Evolutionary conservation across 35 echinoderm and acorn worm genomes (phyloP), one percentile per base, ranked within the genome.

Genomic region (Ptychodera flava): DNA sequence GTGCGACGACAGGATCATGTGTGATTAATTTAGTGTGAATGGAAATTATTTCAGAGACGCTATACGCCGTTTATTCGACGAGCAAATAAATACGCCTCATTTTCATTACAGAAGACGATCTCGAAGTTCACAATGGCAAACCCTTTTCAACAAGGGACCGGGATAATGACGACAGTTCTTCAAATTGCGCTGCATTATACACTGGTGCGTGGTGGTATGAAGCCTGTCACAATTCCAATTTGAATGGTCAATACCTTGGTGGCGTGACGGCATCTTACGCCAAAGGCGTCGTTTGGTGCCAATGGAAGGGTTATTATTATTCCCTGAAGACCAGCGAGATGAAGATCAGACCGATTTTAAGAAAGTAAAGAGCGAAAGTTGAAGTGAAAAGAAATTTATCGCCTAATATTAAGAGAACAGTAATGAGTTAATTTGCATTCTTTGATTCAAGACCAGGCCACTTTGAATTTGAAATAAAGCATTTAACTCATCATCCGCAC

Each of bases 81-180:
- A n/a, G n/a, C n/a, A n/a, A n/a, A n/a, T n/a, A n/a, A n/a, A n/a
- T n/a, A n/a, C n/a, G n/a, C n/a, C n/a, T n/a, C n/a, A n/a, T n/a
- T 83, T 45, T 80, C 22, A 16, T 28, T 28, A 83, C 83, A 97
- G 95, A 92, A 36, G 95, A 97, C 78, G 92, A 38, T 84, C 78
- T 97, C 0, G 89, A 78, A 32, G 87, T 84, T 1, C 95, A 97
- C 84, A 93, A 89, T 79, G 95, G 95, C 28, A 33, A 78, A 28
- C 86, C 78, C 30, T 97, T 97, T 85, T 97, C 95, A 33, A 97
- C 95, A 31, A 91, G 36, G 14, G 95, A 97, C 89, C 31, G 83
- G 0, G 95, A 97, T 87, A 93, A 97, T 64, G 95, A 97, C 64
- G 52, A 76, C 0, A 91, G 92, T 89, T 86, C 89, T 31, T 88